Evolutionary conservation across 37 sponge, comb jelly and placozoan species (phyloP), one percentile per base, ranked within the genome.

Genomic region (Mnemiopsis leidyi): DNA sequence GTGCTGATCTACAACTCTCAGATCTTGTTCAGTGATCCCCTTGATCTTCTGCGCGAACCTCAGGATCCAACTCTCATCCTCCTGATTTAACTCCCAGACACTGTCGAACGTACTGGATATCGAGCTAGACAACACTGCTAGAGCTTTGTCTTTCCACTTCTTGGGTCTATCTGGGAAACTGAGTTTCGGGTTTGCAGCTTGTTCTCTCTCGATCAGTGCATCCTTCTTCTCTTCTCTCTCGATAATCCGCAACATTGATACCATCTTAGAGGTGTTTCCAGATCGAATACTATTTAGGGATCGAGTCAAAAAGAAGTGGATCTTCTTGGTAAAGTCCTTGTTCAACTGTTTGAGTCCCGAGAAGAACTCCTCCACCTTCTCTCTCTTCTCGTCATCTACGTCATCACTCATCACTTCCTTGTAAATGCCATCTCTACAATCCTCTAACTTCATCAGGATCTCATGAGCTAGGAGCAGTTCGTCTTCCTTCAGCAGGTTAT

Each of bases 321-420:
- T 73, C 24, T 24, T 73, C 76, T 73, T 24, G 28, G 24, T 5
- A 24, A 73, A 73, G 5, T 7, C 76, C 24, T 73, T 16, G 24
- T 73, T 73, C 76, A 73, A 73, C 16, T 21, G 28, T 16, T 24
- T 24, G 28, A 73, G 7, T n/a, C 76, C 76, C 16, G 76, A 73
- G 76, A 73, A 73, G 24, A 73, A 73, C 76, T 73, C 28, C 26
- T 73, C 76, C 16, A 73, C 76, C 24, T 73, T 73, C 24, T 73
- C 26, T 73, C 76, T 16, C 24, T 73, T 73, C 76, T 25, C 28
- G 7, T 7, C n/a, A 28, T 21, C 76, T 7, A 73, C 24, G 7
- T 16, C 28, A 7, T 73, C 76, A 24, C 5, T 7, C 28, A 73
- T 73, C n/a, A 73, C 76, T 25, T 73, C 28, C 76, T 24, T 73